Percentiles rank a stretch among this genome's conserved stretches.
phyloP scores from a whole-genome alignment of 2,888 invertebrate species.

The Rotaria sp. region DNA sequence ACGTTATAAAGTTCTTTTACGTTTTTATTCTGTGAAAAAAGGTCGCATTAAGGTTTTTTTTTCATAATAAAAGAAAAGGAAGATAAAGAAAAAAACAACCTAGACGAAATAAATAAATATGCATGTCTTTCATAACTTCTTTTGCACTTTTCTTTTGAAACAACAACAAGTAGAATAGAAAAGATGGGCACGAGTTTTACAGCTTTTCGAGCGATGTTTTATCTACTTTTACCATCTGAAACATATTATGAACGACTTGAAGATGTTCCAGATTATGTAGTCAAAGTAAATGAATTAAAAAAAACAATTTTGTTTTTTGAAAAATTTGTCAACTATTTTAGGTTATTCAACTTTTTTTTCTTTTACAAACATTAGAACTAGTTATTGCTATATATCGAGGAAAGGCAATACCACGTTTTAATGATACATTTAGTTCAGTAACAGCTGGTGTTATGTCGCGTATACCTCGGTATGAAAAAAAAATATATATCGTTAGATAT shows the following conservation, averaged over 20 bases:
- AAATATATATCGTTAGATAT: not conserved
- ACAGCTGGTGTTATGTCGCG: constrained; percentile 44
- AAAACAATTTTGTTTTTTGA: not conserved
- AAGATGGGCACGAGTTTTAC: not conserved
- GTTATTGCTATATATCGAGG: not conserved
- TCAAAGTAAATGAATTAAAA: constrained; percentile 29
- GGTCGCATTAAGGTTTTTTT: not conserved
- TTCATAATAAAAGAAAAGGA: not conserved
- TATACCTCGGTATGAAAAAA: constrained; percentile 42
- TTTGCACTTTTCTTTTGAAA: not conserved
- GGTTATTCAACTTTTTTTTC: constrained; percentile 18
- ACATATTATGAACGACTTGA: constrained; percentile 40
- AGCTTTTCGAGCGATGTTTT: constrained; percentile 43
- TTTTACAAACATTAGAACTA: constrained; percentile 27
- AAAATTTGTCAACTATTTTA: not conserved
- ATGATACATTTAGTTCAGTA: constrained; percentile 44
- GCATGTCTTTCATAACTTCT: not conserved
- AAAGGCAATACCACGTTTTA: constrained; percentile 40
- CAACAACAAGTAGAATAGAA: not conserved
- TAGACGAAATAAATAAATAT: not conserved
- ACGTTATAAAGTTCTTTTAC: not conserved
- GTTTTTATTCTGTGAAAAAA: not conserved
- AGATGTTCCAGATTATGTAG: constrained; percentile 41
- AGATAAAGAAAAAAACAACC: not conserved
- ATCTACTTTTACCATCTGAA: constrained; percentile 45